phyloP scores from a whole-genome alignment of 2,113 vertebrate genomes.

The Desmodus rotundus region DNA sequence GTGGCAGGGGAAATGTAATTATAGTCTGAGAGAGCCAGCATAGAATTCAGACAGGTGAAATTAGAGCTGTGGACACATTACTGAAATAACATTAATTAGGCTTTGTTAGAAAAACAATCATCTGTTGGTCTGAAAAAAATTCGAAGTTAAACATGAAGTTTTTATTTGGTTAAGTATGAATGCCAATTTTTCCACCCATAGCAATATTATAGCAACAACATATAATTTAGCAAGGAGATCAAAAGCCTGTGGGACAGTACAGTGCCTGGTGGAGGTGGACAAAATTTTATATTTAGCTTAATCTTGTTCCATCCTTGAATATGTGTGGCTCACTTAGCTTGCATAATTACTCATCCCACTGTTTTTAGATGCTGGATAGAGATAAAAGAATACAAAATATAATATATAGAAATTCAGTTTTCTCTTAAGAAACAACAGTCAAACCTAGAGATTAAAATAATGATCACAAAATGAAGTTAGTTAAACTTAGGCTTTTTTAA shows the following conservation, averaged over 20 bases:
- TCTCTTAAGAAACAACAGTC: constrained; percentile 13
- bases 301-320: background rate
- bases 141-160: background rate
- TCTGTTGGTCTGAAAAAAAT: background rate
- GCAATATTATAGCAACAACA: background rate
- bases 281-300: constrained; percentile 19
- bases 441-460: constrained; percentile 28
- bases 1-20: background rate
- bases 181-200: background rate
- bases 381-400: background rate
- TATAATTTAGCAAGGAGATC: background rate
- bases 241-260: background rate
- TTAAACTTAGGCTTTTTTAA: background rate
- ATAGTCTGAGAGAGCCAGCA: background rate
- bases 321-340: background rate
- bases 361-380: background rate
- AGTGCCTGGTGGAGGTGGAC: background rate
- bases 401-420: constrained; percentile 12
- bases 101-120: constrained; percentile 27
- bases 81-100: background rate
- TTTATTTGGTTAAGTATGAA: background rate
- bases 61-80: background rate
- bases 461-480: background rate
- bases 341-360: background rate
- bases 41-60: background rate